Evolutionary conservation across 2,888 invertebrate species (phyloP).

Genomic region (Drosophila subsilvestris): DNA sequence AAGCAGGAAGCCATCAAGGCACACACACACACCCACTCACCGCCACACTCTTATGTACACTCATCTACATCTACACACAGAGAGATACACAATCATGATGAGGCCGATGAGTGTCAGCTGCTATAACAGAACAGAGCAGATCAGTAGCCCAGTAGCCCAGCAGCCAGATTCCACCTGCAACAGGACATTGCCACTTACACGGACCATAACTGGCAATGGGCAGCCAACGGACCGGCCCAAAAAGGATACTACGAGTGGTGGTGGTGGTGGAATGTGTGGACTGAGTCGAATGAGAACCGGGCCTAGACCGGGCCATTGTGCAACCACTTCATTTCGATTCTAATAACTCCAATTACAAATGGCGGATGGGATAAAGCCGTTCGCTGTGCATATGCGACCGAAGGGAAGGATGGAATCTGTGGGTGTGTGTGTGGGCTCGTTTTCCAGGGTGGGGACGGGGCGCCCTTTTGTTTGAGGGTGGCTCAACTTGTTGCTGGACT

Average conservation of each 20-base stretch:
- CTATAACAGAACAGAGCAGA: constrained; percentile 25
- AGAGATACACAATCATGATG: constrained; percentile 36
- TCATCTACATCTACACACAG: constrained; percentile 1
- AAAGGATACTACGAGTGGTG: constrained; percentile 14
- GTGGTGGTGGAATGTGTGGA: not conserved
- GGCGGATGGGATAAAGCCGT: constrained; percentile 68
- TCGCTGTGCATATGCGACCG: constrained; percentile 58
- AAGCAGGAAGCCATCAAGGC: constrained; percentile 73
- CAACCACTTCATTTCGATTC: constrained; percentile 69
- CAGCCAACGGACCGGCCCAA: constrained; percentile 1
- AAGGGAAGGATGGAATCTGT: constrained; percentile 3
- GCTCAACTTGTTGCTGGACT: constrained; percentile 77
- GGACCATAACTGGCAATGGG: constrained; percentile 56
- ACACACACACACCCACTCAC: constrained; percentile 36
- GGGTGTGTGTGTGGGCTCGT: constrained; percentile 9
- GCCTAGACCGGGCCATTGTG: constrained; percentile 42
- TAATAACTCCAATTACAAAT: constrained; percentile 78
- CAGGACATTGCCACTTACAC: constrained; percentile 70
- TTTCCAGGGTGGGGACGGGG: constrained; percentile 11
- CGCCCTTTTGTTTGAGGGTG: constrained; percentile 20
- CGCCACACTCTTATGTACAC: not conserved
- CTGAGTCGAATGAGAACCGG: not conserved
- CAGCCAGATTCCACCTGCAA: constrained; percentile 43
- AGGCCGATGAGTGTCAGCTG: constrained; percentile 34
- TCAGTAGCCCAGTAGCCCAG: constrained; percentile 30